Percentiles rank a stretch among this genome's conserved stretches.
These are phyloP conservation scores for Orientallactaga sibirica DNA, from an alignment of 2,797 vertebrate species.

Conservation along the genomic window DNA sequence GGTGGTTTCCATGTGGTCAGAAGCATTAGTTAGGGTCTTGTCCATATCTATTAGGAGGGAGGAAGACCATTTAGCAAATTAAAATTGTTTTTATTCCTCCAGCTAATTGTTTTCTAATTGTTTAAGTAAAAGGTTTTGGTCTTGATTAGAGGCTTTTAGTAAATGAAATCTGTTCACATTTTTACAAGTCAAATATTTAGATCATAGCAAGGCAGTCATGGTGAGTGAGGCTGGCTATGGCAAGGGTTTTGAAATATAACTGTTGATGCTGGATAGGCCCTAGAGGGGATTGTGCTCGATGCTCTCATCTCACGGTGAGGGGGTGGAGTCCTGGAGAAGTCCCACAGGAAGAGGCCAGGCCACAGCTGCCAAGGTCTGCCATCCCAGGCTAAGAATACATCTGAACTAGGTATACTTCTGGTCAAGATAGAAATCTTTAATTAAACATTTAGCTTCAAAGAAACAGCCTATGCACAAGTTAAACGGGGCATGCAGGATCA, in stretches of 20 bases:
- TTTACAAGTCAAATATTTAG: conserved; percentile 79
- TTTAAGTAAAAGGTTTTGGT: conserved; percentile 85
- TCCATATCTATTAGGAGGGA: conserved; percentile 78
- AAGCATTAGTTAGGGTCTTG: conserved; percentile 79
- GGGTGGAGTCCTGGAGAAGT: conserved; percentile 25
- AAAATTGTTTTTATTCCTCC: conserved; percentile 83
- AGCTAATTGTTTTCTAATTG: conserved; percentile 84
- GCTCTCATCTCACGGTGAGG: not conserved
- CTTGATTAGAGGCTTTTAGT: conserved; percentile 83
- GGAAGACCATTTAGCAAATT: conserved; percentile 83
- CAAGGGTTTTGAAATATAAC: conserved; percentile 37
- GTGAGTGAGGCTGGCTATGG: conserved; percentile 46
- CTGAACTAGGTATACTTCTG: not conserved
- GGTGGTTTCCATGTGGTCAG: conserved; percentile 76
- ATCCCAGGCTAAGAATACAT: not conserved
- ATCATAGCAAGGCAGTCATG: conserved; percentile 56
- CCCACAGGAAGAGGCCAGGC: not conserved
- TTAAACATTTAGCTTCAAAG: conserved; percentile 63
- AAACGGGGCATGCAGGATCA: conserved; percentile 46
- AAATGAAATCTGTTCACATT: conserved; percentile 79
- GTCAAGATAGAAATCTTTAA: conserved; percentile 41
- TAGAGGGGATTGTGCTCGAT: conserved; percentile 42
- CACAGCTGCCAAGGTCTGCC: not conserved
- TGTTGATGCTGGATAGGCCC: conserved; percentile 48
- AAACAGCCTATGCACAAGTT: conserved; percentile 39